A percentile compares a stretch with the other conserved stretches of the same genome.
phyloP scores from a whole-genome alignment of 2,888 invertebrate genomes.

The Drosophila subquinaria region DNA sequence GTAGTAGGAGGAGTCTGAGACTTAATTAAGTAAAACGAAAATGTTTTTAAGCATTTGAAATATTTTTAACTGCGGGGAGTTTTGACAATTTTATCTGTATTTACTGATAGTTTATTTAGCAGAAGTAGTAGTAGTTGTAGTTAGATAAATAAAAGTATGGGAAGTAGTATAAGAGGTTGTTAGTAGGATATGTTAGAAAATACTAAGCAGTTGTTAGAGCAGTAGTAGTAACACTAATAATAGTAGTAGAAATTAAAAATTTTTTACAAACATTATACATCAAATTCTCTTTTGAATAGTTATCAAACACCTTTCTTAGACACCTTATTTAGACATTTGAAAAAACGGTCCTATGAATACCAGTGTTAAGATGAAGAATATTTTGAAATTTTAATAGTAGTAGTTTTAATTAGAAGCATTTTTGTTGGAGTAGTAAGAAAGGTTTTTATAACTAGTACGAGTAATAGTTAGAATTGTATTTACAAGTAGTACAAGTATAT shows the following conservation, averaged over 20 bases:
- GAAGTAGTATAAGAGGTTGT: background rate
- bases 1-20: constrained; percentile 22
- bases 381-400: background rate
- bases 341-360: too few species aligned
- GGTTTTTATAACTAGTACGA: background rate
- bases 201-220: background rate
- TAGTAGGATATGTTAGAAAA: background rate
- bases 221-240: background rate
- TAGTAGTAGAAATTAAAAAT: background rate
- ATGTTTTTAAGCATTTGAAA: constrained; percentile 29
- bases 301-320: too few species aligned
- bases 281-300: too few species aligned
- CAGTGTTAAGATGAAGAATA: too few species aligned
- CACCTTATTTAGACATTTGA: too few species aligned
- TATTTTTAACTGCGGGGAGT: constrained; percentile 30
- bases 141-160: too few species aligned
- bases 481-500: background rate
- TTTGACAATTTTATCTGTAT: constrained; percentile 38
- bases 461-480: background rate
- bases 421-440: background rate
- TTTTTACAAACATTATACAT: too few species aligned
- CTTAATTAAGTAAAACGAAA: constrained; percentile 38
- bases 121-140: too few species aligned
- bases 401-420: background rate
- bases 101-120: constrained; percentile 10